A percentile compares a stretch with the other conserved stretches of the same genome.
Evolutionary conservation across 2,113 vertebrate genomes (phyloP).

Genomic region (Zosterops lateralis): DNA sequence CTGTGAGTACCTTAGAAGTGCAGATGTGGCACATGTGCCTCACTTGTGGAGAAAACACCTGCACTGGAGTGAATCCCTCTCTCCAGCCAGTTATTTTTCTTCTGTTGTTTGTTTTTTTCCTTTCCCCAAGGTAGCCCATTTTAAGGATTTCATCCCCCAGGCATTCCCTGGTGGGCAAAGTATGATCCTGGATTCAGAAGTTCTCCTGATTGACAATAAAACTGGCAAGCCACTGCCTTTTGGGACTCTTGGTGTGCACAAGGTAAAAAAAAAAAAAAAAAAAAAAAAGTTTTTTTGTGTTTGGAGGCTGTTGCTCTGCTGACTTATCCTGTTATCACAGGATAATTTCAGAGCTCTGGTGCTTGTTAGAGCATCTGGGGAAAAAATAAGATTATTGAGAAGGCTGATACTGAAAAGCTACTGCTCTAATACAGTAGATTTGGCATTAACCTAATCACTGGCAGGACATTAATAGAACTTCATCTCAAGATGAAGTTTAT

Average conservation of each 20-base stretch:
- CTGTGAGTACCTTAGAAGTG: background rate
- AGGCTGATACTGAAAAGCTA: background rate
- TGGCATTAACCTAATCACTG: background rate
- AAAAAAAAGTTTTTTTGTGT: background rate
- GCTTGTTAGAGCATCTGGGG: background rate
- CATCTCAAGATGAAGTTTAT: background rate
- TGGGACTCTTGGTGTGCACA: slow-evolving; percentile 92
- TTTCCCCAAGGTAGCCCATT: slow-evolving; percentile 87
- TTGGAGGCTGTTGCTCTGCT: background rate
- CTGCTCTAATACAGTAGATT: background rate
- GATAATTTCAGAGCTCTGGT: background rate
- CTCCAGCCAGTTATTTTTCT: background rate
- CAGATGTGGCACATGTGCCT: background rate
- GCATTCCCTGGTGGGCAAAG: slow-evolving; percentile 92
- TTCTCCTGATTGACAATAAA: slow-evolving; percentile 93
- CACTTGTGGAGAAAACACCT: background rate
- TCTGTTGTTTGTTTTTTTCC: background rate
- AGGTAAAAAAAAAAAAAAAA: slow-evolving; percentile 73
- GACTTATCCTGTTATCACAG: background rate
- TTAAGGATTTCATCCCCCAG: slow-evolving; percentile 93
- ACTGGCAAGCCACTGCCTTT: slow-evolving; percentile 94
- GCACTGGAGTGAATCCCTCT: background rate
- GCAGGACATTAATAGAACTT: background rate
- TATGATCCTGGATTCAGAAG: slow-evolving; percentile 96
- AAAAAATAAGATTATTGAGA: background rate